Conservation (phyloP, 2,113 vertebrate genomes). For the Mesoclemmys tuberculata region DNA sequence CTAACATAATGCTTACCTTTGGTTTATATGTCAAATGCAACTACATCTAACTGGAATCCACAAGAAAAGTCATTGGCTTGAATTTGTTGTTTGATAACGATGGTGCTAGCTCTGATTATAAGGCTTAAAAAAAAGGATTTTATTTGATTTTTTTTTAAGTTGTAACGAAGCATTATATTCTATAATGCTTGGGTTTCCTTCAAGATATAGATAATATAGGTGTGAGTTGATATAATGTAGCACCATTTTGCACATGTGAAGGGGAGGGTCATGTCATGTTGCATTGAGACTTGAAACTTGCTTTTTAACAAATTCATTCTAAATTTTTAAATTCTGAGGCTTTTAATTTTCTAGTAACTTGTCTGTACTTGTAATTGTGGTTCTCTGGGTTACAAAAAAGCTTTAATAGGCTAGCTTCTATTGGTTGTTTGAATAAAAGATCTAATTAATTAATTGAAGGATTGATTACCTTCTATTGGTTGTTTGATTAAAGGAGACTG, state of each 20-base stretch:
- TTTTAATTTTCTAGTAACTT: neutral
- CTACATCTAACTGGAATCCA: neutral
- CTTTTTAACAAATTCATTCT: neutral
- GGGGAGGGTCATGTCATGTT: neutral
- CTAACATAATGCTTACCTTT: neutral
- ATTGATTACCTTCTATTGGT: neutral
- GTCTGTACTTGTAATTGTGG: neutral
- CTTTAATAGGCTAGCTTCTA: neutral
- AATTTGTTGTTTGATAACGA: neutral
- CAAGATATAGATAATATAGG: neutral
- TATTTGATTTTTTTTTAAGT: neutral
- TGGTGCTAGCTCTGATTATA: neutral
- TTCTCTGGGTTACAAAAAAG: neutral
- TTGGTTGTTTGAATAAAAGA: neutral
- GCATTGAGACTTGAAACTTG: neutral
- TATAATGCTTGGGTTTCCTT: neutral
- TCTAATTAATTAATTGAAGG: no score
- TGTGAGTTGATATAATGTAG: neutral
- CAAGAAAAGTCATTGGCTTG: neutral
- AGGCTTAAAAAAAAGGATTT: neutral
- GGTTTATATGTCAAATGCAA: neutral
- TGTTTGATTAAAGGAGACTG: neutral
- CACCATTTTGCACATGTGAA: neutral
- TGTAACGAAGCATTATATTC: neutral
- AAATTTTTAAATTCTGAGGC: neutral